Conservation (phyloP, 2,797 vertebrate species). For the Sebastes matsubarae region DNA sequence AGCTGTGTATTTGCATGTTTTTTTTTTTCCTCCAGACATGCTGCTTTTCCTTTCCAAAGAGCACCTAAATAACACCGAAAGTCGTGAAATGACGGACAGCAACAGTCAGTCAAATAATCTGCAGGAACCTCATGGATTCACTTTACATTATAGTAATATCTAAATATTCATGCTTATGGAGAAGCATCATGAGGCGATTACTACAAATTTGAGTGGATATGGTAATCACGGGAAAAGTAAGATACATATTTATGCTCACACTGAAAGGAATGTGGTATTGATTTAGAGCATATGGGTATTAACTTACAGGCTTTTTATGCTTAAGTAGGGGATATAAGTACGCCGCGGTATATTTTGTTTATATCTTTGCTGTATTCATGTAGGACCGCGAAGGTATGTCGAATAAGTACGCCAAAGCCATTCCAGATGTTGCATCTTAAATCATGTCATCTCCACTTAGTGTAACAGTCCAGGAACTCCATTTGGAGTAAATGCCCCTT, state of each 20-base stretch:
- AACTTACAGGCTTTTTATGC: constrained; percentile 71
- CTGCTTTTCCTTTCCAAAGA: constrained; percentile 52
- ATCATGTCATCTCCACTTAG: constrained; percentile 80
- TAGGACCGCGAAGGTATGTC: constrained; percentile 60
- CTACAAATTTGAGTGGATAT: constrained; percentile 62
- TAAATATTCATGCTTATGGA: constrained; percentile 37
- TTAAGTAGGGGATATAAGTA: constrained; percentile 65
- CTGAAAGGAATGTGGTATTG: constrained; percentile 72
- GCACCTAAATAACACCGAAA: constrained; percentile 29
- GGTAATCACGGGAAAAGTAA: constrained; percentile 67
- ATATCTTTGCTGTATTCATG: constrained; percentile 67
- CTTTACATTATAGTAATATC: constrained; percentile 39
- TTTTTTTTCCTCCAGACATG: constrained; percentile 45
- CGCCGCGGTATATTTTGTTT: constrained; percentile 71
- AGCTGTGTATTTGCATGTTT: constrained; percentile 57
- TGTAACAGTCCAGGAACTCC: constrained; percentile 65
- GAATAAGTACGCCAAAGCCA: constrained; percentile 71
- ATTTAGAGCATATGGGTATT: constrained; percentile 72
- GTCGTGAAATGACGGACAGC: constrained; percentile 24
- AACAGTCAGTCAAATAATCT: constrained; percentile 53
- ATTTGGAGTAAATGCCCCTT: constrained; percentile 73
- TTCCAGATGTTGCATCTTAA: constrained; percentile 79
- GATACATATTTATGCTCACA: constrained; percentile 64
- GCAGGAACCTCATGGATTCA: constrained; percentile 51
- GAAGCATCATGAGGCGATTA: constrained; percentile 52